These are phyloP conservation scores for Antennarius striatus DNA, from an alignment of 2,113 vertebrate genomes.

Conservation along the genomic window DNA sequence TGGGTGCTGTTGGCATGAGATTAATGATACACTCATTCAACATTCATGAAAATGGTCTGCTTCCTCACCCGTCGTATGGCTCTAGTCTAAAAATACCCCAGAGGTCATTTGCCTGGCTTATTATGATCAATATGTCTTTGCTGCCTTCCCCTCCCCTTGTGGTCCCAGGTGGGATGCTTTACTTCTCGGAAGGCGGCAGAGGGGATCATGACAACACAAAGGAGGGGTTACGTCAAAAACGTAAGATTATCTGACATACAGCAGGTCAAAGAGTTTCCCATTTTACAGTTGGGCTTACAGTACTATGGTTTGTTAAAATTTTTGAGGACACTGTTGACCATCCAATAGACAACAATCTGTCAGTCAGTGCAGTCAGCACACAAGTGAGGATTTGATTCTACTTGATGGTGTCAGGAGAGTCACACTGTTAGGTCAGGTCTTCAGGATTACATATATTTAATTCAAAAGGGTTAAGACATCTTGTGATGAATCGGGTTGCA, in stretches of 20 bases:
- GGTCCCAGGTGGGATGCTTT: slow-evolving; percentile 46
- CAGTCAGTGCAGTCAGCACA: slow-evolving; percentile 19
- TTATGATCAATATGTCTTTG: slow-evolving; percentile 73
- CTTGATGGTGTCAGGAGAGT: slow-evolving; percentile 25
- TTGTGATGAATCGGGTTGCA: not conserved
- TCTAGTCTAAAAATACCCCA: slow-evolving; percentile 77
- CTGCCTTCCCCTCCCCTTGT: slow-evolving; percentile 26
- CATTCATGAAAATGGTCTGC: slow-evolving; percentile 71
- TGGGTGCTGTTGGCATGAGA: slow-evolving; percentile 11
- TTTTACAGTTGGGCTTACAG: slow-evolving; percentile 3
- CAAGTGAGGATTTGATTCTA: slow-evolving; percentile 26
- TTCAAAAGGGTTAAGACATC: slow-evolving; percentile 1
- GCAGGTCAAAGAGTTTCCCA: slow-evolving; percentile 25
- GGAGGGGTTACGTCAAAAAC: slow-evolving; percentile 13
- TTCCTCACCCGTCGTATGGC: slow-evolving; percentile 65
- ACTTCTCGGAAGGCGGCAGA: not conserved
- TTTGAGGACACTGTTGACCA: slow-evolving; percentile 21
- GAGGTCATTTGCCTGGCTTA: slow-evolving; percentile 76
- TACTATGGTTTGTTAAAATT: slow-evolving; percentile 13
- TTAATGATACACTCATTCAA: slow-evolving; percentile 66
- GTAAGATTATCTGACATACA: slow-evolving; percentile 16
- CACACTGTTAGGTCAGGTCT: not conserved
- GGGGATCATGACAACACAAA: not conserved
- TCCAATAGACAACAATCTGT: slow-evolving; percentile 17
- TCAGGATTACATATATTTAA: slow-evolving; percentile 12